Percentiles rank a stretch among this genome's conserved stretches.
These are phyloP conservation scores for Gorsachius goisagi DNA, from an alignment of 2,113 vertebrate species.

Conservation along the genomic window DNA sequence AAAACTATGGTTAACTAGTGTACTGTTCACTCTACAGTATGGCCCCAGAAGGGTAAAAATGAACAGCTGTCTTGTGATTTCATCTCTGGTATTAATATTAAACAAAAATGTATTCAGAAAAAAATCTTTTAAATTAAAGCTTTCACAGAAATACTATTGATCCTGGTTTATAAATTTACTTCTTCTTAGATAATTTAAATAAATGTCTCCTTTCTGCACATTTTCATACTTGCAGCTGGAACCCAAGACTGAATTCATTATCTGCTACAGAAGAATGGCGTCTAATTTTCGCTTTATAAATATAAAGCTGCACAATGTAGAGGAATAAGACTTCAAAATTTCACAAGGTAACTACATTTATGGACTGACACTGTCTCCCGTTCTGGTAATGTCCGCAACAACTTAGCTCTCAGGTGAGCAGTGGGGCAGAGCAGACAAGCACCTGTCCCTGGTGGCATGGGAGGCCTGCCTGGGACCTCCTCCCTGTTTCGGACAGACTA, in stretches of 20 bases:
- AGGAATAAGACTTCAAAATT: background rate
- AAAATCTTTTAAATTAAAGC: background rate
- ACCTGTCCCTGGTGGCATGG: background rate
- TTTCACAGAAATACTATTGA: background rate
- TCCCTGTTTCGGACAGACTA: background rate
- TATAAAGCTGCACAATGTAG: background rate
- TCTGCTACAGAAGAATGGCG: background rate
- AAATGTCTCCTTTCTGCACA: background rate
- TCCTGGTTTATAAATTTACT: background rate
- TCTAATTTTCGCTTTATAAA: background rate
- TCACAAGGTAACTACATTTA: background rate
- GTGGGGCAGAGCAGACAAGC: background rate
- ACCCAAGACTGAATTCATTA: background rate
- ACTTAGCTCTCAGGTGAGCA: background rate
- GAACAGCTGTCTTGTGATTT: background rate
- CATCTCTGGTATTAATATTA: background rate
- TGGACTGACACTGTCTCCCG: background rate
- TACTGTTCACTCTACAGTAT: background rate
- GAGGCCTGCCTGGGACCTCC: background rate
- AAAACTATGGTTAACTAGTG: background rate
- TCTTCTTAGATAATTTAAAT: background rate
- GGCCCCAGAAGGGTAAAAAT: background rate
- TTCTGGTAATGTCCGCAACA: background rate
- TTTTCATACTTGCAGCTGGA: background rate
- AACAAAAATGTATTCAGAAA: background rate